Base-by-base conservation (phyloP, 2,888 invertebrate genomes). In the Julus scanicus region DNA sequence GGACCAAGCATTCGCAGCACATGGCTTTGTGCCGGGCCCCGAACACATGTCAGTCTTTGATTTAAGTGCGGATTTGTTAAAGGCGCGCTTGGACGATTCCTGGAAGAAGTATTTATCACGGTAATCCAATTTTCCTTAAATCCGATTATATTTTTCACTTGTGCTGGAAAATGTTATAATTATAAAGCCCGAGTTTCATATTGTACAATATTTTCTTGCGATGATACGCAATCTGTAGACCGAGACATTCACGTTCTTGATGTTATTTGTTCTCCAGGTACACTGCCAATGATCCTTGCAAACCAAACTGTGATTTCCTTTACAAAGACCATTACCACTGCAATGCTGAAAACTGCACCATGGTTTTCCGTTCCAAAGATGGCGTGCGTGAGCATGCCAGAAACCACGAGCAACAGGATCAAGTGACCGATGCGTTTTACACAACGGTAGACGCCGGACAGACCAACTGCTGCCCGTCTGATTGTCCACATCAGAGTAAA, bases 271-370 rank as follows among this genome's bases (percentile, higher is more conserved):
- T 86, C 20, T 89, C 40, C 80, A 91, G 93, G 89, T 93, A 92
- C 90, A 93, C 92, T 37, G 92, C 93, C 39, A 93, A 92, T 90
- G 93, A 93, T 90, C 92, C 92, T 0, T 93, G 93, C 90, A 91
- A 92, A 89, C 91, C 93, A 0, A 92, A 93, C 89, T 95, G 95
- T 91, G 94, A 94, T 91, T 94, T 95, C 89, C 93, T 94, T 37
- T 95, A 95, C 90, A 95, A 95, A 90, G 97, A 97, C 89, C 98
- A 98, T 91, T 97, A 96, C 92, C 97, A 98, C 91, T 98, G 98
- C 92, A 94, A 95, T 90, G 95, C 95, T 11, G 95, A 96, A 90
- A 94, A 94, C 88, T 97, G 96, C 92, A 95, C 95, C 90, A 94
- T 95, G 93, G 94, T 94, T 29, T 95, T 95, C 91, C 92, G 93